Evolutionary conservation across 2,888 invertebrate genomes (phyloP).

Genomic region (Tetrapedia diversipes): DNA sequence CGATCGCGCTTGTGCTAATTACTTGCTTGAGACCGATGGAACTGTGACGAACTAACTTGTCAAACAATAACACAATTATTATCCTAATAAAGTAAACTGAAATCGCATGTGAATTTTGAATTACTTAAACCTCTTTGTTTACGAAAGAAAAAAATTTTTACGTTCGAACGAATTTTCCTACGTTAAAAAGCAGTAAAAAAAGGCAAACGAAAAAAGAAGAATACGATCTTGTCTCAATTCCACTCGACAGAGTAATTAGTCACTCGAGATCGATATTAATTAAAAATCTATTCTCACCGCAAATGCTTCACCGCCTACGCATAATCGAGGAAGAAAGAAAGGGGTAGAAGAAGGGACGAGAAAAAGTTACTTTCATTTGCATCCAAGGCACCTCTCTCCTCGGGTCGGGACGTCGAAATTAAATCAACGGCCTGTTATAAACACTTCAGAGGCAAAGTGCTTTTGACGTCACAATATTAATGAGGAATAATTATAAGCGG

Average conservation of each 20-base stretch:
- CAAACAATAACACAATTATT: too few relatives aligned
- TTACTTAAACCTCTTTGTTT: too few relatives aligned
- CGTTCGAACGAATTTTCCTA: too few relatives aligned
- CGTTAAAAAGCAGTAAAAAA: background rate
- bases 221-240: too few relatives aligned
- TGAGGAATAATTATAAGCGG: conserved; percentile 56
- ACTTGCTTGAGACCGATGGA: too few relatives aligned
- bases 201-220: background rate
- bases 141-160: too few relatives aligned
- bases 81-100: too few relatives aligned
- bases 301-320: background rate
- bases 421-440: conserved; percentile 52
- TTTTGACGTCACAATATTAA: conserved; percentile 53
- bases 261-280: conserved; percentile 11
- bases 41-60: too few relatives aligned
- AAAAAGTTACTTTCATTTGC: conserved; percentile 39
- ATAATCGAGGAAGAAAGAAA: background rate
- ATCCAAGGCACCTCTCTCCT: conserved; percentile 29
- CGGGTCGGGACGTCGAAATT: conserved; percentile 24
- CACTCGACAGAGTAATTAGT: background rate
- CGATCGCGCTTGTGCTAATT: too few relatives aligned
- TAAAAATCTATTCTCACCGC: conserved; percentile 20
- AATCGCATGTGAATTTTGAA: too few relatives aligned
- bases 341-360: background rate
- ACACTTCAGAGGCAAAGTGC: conserved; percentile 37